Evolutionary conservation across 2,797 vertebrate genomes (phyloP).

Genomic region (Pangasius sanitwongsei): DNA sequence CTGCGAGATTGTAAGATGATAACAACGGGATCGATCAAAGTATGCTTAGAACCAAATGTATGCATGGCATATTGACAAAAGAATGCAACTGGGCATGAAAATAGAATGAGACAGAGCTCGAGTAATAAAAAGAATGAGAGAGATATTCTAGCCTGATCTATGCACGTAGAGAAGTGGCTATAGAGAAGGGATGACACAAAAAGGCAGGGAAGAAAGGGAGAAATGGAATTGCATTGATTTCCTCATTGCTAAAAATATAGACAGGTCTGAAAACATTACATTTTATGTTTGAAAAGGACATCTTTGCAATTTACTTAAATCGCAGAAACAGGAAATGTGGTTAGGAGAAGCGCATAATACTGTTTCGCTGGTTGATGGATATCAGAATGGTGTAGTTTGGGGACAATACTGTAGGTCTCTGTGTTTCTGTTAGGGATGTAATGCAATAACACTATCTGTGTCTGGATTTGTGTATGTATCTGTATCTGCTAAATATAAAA

Average conservation of each 20-base stretch:
- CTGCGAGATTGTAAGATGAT: background rate
- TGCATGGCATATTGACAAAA: slow-evolving; percentile 6
- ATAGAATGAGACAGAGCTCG: background rate
- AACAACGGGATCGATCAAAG: background rate
- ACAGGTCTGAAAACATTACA: background rate
- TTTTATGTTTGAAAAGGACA: background rate
- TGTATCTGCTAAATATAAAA: background rate
- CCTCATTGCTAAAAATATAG: background rate
- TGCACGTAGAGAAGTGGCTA: background rate
- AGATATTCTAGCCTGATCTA: background rate
- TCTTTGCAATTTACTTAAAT: background rate
- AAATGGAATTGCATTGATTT: background rate
- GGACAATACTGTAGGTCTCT: background rate
- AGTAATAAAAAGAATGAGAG: background rate
- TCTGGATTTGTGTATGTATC: background rate
- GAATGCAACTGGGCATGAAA: background rate
- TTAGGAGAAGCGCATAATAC: background rate
- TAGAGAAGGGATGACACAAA: background rate
- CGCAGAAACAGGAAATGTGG: background rate
- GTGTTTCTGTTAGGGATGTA: background rate
- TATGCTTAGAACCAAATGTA: background rate
- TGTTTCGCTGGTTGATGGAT: background rate
- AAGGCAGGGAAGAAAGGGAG: too few species aligned
- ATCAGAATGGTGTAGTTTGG: background rate
- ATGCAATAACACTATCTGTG: background rate